Percentiles rank a stretch among this genome's conserved stretches.
Evolutionary conservation across 2,797 vertebrate species (phyloP).

Genomic region (Jordanella pulchra): DNA sequence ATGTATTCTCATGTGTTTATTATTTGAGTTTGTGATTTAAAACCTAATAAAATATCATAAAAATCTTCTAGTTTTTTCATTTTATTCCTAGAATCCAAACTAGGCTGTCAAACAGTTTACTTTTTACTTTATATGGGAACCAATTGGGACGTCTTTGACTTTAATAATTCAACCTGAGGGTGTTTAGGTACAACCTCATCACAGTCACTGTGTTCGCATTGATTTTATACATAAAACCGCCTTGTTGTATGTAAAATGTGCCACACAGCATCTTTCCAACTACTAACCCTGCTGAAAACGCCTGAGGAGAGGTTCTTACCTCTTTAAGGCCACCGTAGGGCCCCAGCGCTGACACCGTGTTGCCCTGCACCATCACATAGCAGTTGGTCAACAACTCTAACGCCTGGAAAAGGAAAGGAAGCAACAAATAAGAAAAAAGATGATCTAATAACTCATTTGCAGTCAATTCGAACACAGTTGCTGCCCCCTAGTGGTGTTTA

Average conservation of each 20-base stretch:
- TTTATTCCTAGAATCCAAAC: too few species aligned
- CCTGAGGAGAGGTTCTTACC: conserved; percentile 69
- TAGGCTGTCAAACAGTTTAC: too few species aligned
- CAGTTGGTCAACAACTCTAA: conserved; percentile 93
- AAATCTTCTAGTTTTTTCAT: too few species aligned
- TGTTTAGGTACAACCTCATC: background rate
- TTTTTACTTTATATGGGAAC: too few species aligned
- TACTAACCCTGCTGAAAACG: background rate
- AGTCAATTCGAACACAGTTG: background rate
- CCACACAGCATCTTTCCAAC: background rate
- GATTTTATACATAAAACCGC: background rate
- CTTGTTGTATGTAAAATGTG: background rate
- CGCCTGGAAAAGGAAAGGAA: conserved; percentile 77
- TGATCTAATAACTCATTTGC: background rate
- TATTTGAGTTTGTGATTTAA: too few species aligned
- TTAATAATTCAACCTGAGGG: too few species aligned
- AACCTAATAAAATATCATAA: too few species aligned
- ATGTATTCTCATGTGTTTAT: too few species aligned
- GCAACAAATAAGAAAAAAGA: background rate
- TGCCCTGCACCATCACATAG: conserved; percentile 97
- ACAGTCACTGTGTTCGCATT: background rate
- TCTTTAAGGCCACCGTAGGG: conserved; percentile 93
- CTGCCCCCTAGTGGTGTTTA: conserved; percentile 27
- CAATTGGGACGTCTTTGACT: too few species aligned
- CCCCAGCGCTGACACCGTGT: conserved; percentile 93